phyloP scores from a whole-genome alignment of 2,113 vertebrate genomes.

The Mesoclemmys tuberculata region DNA sequence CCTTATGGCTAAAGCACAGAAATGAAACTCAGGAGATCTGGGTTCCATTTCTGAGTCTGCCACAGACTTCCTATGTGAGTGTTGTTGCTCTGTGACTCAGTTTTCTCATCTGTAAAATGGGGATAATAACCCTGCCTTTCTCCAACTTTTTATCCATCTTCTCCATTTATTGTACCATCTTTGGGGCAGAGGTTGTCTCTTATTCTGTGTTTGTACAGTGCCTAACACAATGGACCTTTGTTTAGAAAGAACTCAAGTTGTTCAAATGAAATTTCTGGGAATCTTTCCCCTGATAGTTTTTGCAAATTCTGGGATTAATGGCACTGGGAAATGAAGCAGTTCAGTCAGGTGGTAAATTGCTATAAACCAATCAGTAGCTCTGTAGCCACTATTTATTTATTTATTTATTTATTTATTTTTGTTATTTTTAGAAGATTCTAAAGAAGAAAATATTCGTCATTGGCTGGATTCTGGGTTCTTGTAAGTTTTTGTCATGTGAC shows the following conservation, averaged over 20 bases:
- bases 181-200: neutral
- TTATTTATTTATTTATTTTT: neutral
- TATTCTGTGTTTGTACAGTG: neutral
- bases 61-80: neutral
- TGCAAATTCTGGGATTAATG: neutral
- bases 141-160: neutral
- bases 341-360: neutral
- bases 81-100: too few relatives aligned
- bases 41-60: neutral
- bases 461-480: slow-evolving; percentile 62
- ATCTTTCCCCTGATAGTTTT: neutral
- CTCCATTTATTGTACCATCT: neutral
- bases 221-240: neutral
- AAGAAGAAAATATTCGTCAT: slow-evolving; percentile 54
- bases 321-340: neutral
- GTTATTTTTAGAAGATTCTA: slow-evolving; percentile 42
- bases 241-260: neutral
- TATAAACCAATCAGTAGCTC: neutral
- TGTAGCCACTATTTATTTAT: neutral
- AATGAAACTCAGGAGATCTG: neutral
- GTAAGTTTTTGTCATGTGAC: slow-evolving; percentile 44
- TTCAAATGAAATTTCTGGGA: neutral
- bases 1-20: neutral
- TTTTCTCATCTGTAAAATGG: neutral
- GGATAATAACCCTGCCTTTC: neutral